Conservation (phyloP, 1,140 invertebrate genomes). For the Tenebrio molitor region DNA sequence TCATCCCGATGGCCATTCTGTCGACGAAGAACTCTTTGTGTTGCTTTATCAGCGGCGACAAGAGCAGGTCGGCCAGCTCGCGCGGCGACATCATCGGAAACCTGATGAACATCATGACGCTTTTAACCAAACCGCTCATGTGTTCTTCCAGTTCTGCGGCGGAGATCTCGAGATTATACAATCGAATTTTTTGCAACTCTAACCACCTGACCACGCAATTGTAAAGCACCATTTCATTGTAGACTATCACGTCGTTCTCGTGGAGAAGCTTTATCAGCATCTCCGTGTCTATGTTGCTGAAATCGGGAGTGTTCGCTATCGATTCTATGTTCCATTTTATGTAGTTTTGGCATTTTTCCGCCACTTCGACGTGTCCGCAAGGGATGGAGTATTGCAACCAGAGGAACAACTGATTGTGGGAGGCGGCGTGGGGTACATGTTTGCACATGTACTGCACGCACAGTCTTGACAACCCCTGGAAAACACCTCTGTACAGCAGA, state of each 20-base stretch:
- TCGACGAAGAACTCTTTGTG: conserved; percentile 92
- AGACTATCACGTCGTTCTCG: conserved; percentile 90
- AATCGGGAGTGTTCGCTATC: conserved; percentile 83
- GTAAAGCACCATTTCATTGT: conserved; percentile 90
- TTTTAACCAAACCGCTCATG: conserved; percentile 77
- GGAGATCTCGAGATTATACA: conserved; percentile 66
- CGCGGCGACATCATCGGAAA: conserved; percentile 95
- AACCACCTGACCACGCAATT: conserved; percentile 84
- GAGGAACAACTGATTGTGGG: conserved; percentile 83
- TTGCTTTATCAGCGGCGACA: conserved; percentile 82
- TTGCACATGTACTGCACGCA: conserved; percentile 91
- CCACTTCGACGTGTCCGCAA: conserved; percentile 84
- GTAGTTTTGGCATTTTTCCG: conserved; percentile 85
- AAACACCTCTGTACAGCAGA: too few relatives aligned
- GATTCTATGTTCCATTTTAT: conserved; percentile 93
- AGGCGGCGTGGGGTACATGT: conserved; percentile 87
- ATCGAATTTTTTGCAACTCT: conserved; percentile 73
- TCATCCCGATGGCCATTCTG: conserved; percentile 90
- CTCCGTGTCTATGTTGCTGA: conserved; percentile 86
- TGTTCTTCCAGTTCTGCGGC: conserved; percentile 70
- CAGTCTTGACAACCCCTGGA: conserved; percentile 82
- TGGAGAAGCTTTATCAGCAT: conserved; percentile 83
- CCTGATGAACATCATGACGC: conserved; percentile 83
- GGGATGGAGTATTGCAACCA: conserved; percentile 92
- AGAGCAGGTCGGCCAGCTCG: conserved; percentile 84